Evolutionary conservation across 2,888 invertebrate species (phyloP), one percentile per base, ranked within the genome.

Genomic region (Seladonia tumulorum): DNA sequence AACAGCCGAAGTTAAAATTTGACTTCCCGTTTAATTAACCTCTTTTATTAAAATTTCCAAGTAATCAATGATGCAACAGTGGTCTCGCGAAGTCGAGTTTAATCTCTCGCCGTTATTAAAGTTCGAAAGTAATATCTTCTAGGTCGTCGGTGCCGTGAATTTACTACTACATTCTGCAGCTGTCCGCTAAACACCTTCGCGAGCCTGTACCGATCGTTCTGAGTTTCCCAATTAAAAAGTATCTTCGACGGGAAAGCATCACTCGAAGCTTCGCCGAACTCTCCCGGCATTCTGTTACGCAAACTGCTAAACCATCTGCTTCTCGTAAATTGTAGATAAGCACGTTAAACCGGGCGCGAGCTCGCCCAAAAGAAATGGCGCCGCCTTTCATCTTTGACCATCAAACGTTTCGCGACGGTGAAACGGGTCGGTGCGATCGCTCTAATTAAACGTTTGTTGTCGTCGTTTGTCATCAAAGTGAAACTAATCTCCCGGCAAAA

Each of bases 181-280:
- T 39, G 76, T 73, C 72, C 25, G 53, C 77, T 75, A 79, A 79
- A 80, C 63, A 68, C 35, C 35, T 49, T 29, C 25, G 29, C 42
- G 39, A 45, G 8, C 18, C 35, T 47, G 25, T 66, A 78, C 76
- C 60, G 42, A 45, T 49, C 45, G 63, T 42, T 25, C 39, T n/a
- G 57, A 81, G 70, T 83, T 89, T 76, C 29, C 22, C 76, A 85
- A 89, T 87, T 89, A 85, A 89, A 82, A 75, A 63, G n/a, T 57
- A 70, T 18, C 49, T 47, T 35, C 83, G 45, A 78, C 47, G 18
- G 83, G 83, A 22, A 29, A 79, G 16, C 57, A n/a, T 25, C n/a
- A 14, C 39, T 35, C 39, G 39, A 63, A 84, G 57, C 42, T 76
- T 57, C n/a, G n/a, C 42, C 35, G 14, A 63, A 53, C 25, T 81